phyloP scores from a whole-genome alignment of 2,888 invertebrate species.

The Leucoma salicis region DNA sequence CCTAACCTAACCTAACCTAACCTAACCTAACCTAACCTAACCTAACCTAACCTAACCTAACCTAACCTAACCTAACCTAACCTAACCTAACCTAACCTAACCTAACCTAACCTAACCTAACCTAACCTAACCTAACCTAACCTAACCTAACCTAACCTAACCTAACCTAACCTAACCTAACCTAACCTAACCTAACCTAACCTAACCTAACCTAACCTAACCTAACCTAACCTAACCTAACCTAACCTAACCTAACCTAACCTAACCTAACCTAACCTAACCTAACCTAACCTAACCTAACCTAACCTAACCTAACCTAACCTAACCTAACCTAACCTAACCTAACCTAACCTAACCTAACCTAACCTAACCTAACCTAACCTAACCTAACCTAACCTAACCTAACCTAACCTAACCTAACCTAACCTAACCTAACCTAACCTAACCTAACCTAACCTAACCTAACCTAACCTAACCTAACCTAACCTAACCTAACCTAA shows the following conservation, averaged over 20 bases:
- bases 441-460: slow-evolving; percentile 18
- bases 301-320: slow-evolving; percentile 19
- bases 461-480: slow-evolving; percentile 16
- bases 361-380: slow-evolving; percentile 13
- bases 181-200: slow-evolving; percentile 9
- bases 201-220: slow-evolving; percentile 5
- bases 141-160: slow-evolving; percentile 6
- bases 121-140: slow-evolving; percentile 7
- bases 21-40: slow-evolving; percentile 45
- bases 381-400: slow-evolving; percentile 21
- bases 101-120: slow-evolving; percentile 14
- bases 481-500: slow-evolving; percentile 5
- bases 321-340: slow-evolving; percentile 20
- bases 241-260: slow-evolving; percentile 19
- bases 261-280: slow-evolving; percentile 22
- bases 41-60: slow-evolving; percentile 19
- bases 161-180: slow-evolving; percentile 1
- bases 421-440: slow-evolving; percentile 19
- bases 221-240: slow-evolving; percentile 19
- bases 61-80: slow-evolving; percentile 8
- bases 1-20: slow-evolving; percentile 20
- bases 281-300: slow-evolving; percentile 18
- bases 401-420: slow-evolving; percentile 22
- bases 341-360: slow-evolving; percentile 13
- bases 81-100: slow-evolving; percentile 8